These are phyloP conservation scores for Tautogolabrus adspersus DNA, from an alignment of 2,113 vertebrate genomes.

Conservation along the genomic window DNA sequence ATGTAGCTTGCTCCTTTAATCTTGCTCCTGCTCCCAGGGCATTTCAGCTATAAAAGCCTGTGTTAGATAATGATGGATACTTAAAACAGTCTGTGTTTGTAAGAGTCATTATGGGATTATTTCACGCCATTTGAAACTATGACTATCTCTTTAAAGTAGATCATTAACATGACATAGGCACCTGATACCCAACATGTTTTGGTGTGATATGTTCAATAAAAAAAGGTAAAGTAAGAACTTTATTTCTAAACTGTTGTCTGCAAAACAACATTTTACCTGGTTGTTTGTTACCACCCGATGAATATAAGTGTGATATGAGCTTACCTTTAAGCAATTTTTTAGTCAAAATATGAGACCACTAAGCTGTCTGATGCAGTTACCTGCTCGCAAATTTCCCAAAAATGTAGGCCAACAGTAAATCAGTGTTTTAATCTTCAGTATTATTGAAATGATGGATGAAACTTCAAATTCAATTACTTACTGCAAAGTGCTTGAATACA, in stretches of 20 bases:
- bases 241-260: not conserved
- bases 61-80: conserved; percentile 26
- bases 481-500: no score
- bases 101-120: conserved; percentile 1
- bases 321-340: not conserved
- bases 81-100: conserved; percentile 19
- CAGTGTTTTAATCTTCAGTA: no score
- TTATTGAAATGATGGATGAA: no score
- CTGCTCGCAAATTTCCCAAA: no score
- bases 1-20: conserved; percentile 33
- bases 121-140: not conserved
- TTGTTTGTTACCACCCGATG: no score
- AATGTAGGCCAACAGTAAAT: no score
- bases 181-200: not conserved
- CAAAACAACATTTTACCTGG: no score
- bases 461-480: no score
- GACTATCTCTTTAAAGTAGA: not conserved
- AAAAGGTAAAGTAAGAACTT: not conserved
- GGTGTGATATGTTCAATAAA: not conserved
- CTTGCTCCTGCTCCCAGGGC: conserved; percentile 20
- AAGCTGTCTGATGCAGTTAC: no score
- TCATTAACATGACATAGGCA: not conserved
- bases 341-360: no score
- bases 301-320: no score
- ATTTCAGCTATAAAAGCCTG: conserved; percentile 31